Evolutionary conservation across 1,140 invertebrate species (phyloP).

Genomic region (Adelges cooleyi): DNA sequence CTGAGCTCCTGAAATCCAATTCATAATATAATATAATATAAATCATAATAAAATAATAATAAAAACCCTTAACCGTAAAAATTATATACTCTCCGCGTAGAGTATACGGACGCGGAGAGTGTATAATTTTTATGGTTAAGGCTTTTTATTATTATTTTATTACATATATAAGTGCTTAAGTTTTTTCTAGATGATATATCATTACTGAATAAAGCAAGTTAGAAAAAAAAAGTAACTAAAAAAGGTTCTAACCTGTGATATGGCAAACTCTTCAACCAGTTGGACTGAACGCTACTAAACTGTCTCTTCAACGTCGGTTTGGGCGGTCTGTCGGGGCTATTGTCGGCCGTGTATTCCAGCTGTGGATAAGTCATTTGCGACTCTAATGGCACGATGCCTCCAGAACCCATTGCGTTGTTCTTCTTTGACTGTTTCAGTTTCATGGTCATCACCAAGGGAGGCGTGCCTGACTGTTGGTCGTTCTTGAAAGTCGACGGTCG

Average conservation of each 20-base stretch:
- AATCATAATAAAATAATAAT: no score
- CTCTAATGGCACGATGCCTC: background rate
- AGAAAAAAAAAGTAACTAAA: no score
- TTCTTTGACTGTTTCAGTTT: conserved; percentile 11
- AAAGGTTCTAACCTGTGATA: conserved; percentile 21
- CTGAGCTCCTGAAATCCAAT: conserved; percentile 48
- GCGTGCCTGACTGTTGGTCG: background rate
- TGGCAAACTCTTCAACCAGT: conserved; percentile 1
- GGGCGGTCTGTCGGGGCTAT: background rate
- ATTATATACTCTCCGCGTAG: no score
- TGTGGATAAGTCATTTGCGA: background rate
- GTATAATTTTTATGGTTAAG: no score
- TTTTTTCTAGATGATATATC: no score
- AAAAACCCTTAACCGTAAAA: no score
- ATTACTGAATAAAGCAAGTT: no score
- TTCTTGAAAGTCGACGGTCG: background rate
- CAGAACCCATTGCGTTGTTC: background rate
- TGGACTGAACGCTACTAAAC: background rate
- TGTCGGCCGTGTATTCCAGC: background rate
- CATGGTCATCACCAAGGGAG: conserved; percentile 10
- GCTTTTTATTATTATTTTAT: no score
- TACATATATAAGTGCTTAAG: no score
- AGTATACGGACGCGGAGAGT: no score
- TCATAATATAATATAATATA: no score
- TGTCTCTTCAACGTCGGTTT: background rate